These are phyloP conservation scores for Sminthurides bifidus DNA, from an alignment of 1,140 invertebrate species.

Conservation along the genomic window DNA sequence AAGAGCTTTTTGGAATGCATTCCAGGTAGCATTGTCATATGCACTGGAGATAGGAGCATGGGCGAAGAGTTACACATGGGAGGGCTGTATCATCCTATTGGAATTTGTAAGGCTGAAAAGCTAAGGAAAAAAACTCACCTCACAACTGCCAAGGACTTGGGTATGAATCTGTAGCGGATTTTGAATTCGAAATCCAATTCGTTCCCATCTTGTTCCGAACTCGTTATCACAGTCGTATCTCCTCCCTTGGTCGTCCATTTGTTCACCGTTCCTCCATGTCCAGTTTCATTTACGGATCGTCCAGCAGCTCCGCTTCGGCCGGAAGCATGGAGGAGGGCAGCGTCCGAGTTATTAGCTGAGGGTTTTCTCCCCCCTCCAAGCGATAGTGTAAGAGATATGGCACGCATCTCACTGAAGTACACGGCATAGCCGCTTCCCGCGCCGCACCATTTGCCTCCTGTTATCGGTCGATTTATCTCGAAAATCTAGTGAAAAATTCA, in stretches of 20 bases:
- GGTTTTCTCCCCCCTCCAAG: slow-evolving; percentile 9
- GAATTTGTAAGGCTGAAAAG: neutral
- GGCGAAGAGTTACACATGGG: too few species aligned
- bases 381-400: slow-evolving; percentile 24
- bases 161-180: slow-evolving; percentile 64
- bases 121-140: slow-evolving; percentile 45
- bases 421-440: slow-evolving; percentile 27
- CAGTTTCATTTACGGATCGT: neutral
- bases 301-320: too few species aligned
- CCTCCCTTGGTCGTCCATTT: slow-evolving; percentile 8
- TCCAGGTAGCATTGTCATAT: too few species aligned
- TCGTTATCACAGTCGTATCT: slow-evolving; percentile 20
- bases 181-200: slow-evolving; percentile 33
- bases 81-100: neutral
- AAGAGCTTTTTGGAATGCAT: too few species aligned
- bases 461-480: slow-evolving; percentile 29
- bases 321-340: too few species aligned
- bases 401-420: slow-evolving; percentile 31
- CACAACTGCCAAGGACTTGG: slow-evolving; percentile 59
- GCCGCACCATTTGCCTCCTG: slow-evolving; percentile 31
- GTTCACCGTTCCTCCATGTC: slow-evolving; percentile 4
- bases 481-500: neutral
- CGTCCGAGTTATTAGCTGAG: neutral
- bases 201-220: slow-evolving; percentile 10
- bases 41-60: too few species aligned